These are phyloP conservation scores for Drosophila cyrtoloma DNA, from an alignment of 2,888 invertebrate genomes.

Conservation along the genomic window DNA sequence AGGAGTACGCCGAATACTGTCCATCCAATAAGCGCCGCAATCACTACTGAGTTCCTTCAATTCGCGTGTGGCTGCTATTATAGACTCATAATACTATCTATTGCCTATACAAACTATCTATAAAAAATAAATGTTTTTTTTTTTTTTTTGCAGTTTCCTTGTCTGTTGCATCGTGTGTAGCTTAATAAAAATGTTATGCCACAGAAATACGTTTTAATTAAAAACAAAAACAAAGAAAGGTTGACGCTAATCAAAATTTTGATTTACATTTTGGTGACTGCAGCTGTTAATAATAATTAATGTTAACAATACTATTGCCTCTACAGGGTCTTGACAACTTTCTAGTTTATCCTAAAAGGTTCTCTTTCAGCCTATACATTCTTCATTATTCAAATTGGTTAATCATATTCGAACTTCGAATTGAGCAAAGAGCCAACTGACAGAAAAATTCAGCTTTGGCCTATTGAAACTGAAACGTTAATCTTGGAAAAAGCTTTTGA, in stretches of 20 bases:
- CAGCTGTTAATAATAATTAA: no score
- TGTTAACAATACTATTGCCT: neutral
- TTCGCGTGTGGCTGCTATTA: slow-evolving; percentile 6
- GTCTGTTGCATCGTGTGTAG: slow-evolving; percentile 33
- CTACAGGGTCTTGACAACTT: neutral
- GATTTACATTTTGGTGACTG: neutral
- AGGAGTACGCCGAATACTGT: slow-evolving; percentile 89
- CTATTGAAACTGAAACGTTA: neutral
- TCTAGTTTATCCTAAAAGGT: neutral
- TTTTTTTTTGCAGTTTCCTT: slow-evolving; percentile 20
- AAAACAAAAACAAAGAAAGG: neutral
- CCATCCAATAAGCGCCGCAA: slow-evolving; percentile 87
- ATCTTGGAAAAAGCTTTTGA: neutral
- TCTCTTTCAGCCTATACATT: neutral
- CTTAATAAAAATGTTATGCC: slow-evolving; percentile 44
- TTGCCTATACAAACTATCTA: slow-evolving; percentile 3
- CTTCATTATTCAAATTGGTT: no score
- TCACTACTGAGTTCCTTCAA: slow-evolving; percentile 66
- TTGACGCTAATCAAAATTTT: neutral
- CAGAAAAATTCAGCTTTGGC: neutral
- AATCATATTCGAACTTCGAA: neutral
- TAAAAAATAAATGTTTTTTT: slow-evolving; percentile 7
- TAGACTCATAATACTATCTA: slow-evolving; percentile 11
- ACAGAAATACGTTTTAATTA: neutral
- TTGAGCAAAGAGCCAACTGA: neutral